Conservation (phyloP, 2,113 vertebrate genomes). For the Neogale vison region DNA sequence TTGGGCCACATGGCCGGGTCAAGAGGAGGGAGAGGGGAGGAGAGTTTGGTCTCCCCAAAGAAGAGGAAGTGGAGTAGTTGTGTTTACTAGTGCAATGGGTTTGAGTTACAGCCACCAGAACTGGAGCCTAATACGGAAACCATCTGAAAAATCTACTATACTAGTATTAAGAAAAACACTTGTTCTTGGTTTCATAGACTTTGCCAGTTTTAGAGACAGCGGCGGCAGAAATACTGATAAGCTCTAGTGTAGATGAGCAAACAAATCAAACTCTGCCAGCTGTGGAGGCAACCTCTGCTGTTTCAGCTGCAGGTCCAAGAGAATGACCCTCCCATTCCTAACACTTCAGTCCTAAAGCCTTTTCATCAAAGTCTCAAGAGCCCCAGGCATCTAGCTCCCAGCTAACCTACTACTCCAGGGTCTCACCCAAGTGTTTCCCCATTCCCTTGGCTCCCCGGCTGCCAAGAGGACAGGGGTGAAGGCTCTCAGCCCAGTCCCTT, state of each 20-base stretch:
- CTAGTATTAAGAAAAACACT: neutral
- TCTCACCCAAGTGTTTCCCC: no score
- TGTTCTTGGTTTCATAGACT: neutral
- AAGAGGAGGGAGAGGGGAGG: neutral
- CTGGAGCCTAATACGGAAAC: neutral
- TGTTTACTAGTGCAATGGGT: no score
- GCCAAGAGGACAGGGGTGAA: neutral
- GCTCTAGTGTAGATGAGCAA: neutral
- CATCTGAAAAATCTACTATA: neutral
- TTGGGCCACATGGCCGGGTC: neutral
- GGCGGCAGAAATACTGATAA: neutral
- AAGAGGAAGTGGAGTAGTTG: neutral
- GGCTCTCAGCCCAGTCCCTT: neutral
- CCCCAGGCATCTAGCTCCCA: neutral
- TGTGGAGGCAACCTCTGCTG: neutral
- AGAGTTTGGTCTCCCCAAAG: neutral
- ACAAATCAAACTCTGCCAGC: neutral
- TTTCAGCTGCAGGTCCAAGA: neutral
- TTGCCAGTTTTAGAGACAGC: neutral
- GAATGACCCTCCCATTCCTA: neutral
- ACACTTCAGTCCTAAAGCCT: neutral
- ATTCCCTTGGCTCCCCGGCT: no score
- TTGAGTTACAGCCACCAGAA: neutral
- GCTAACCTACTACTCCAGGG: neutral
- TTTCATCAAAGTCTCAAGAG: neutral